Evolutionary conservation across 2,797 vertebrate genomes (phyloP).

Genomic region (Sciurus vulgaris): DNA sequence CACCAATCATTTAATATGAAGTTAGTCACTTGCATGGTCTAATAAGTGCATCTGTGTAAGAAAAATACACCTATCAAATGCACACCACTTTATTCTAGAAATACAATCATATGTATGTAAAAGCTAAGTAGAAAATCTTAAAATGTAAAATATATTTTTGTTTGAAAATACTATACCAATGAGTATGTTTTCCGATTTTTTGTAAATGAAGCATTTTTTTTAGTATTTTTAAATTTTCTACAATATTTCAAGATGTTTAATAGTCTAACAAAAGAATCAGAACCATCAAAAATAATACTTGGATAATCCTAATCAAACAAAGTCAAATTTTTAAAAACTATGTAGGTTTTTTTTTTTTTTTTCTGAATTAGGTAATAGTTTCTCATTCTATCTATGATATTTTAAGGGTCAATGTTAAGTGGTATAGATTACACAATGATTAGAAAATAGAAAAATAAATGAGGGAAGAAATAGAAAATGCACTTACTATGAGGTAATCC

Average conservation of each 20-base stretch:
- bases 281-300: not conserved
- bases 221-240: not conserved
- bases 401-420: not conserved
- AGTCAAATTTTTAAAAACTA: not conserved
- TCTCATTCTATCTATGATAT: not conserved
- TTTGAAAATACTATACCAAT: not conserved
- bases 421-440: not conserved
- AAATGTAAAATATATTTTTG: not conserved
- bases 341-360: not conserved
- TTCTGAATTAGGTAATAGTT: not conserved
- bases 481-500: not conserved
- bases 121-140: not conserved
- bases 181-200: not conserved
- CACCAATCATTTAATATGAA: not conserved
- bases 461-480: not conserved
- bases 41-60: not conserved
- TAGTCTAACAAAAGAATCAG: not conserved
- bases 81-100: not conserved
- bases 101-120: not conserved
- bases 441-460: constrained; percentile 10
- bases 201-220: not conserved
- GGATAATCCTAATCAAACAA: not conserved
- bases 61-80: not conserved
- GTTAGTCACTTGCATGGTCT: not conserved
- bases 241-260: not conserved